Evolutionary conservation across 2,113 vertebrate species (phyloP).

Genomic region (Labrus mixtus): DNA sequence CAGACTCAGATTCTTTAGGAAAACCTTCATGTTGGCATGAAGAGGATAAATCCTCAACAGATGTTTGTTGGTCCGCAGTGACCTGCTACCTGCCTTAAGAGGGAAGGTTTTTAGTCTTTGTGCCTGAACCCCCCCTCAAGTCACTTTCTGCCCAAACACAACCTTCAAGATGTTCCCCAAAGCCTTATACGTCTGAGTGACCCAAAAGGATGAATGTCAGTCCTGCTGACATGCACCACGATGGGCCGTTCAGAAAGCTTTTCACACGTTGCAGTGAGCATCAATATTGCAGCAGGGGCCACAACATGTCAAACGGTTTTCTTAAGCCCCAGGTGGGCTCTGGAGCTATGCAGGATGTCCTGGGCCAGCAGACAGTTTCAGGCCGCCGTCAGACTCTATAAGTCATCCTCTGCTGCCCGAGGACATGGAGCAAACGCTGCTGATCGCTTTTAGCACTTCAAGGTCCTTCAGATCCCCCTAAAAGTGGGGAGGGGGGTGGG

Average conservation of each 20-base stretch:
- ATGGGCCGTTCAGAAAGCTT: slow-evolving; percentile 20
- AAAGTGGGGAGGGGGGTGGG: slow-evolving; percentile 50
- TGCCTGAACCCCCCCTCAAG: neutral
- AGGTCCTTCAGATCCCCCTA: slow-evolving; percentile 51
- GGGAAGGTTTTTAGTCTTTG: too few species aligned
- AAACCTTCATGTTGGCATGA: too few species aligned
- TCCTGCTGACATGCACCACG: slow-evolving; percentile 7
- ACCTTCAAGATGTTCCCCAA: neutral
- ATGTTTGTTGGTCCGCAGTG: too few species aligned
- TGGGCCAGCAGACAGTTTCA: slow-evolving; percentile 44
- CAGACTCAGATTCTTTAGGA: too few species aligned
- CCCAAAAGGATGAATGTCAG: neutral
- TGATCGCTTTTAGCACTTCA: slow-evolving; percentile 67
- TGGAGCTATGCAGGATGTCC: slow-evolving; percentile 51
- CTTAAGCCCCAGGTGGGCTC: slow-evolving; percentile 31
- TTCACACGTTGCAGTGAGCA: slow-evolving; percentile 47
- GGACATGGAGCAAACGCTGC: slow-evolving; percentile 32
- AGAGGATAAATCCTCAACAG: too few species aligned
- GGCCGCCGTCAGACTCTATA: slow-evolving; percentile 47
- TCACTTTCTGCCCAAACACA: neutral
- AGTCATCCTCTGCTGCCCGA: slow-evolving; percentile 42
- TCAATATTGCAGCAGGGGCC: slow-evolving; percentile 52
- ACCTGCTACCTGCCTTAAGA: neutral
- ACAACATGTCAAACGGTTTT: slow-evolving; percentile 52
- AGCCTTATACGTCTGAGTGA: neutral